Conservation (phyloP, 35 echinoderm and acorn worm genomes). For the Ptychodera flava region DNA sequence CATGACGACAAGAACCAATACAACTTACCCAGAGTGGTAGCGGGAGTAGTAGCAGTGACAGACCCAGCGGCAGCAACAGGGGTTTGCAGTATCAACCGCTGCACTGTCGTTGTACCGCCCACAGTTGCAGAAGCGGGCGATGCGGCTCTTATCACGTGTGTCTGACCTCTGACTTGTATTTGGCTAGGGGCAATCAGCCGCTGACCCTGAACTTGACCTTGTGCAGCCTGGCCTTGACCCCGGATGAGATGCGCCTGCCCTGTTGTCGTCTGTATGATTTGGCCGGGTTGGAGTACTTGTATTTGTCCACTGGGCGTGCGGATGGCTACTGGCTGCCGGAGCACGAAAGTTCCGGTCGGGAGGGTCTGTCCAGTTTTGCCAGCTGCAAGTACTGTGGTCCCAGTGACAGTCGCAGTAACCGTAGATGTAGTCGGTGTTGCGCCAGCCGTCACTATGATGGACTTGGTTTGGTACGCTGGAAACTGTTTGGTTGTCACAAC, state of each 20-base stretch:
- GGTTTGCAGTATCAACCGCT: slow-evolving; percentile 60
- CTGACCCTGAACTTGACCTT: background rate
- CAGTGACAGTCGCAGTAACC: background rate
- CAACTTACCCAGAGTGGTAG: background rate
- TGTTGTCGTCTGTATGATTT: slow-evolving; percentile 5
- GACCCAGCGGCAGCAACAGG: background rate
- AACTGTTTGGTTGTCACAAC: background rate
- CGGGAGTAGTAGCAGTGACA: background rate
- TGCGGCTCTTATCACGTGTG: slow-evolving; percentile 85
- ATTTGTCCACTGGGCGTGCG: background rate
- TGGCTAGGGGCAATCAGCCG: background rate
- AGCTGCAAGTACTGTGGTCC: background rate
- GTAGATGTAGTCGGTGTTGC: background rate
- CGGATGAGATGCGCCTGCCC: slow-evolving; percentile 3
- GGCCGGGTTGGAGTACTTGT: background rate
- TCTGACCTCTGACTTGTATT: slow-evolving; percentile 50
- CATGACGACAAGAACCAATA: too few species aligned
- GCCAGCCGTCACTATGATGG: background rate
- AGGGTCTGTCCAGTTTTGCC: background rate
- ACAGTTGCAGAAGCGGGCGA: slow-evolving; percentile 68
- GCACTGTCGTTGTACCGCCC: slow-evolving; percentile 68
- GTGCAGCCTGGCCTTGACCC: background rate
- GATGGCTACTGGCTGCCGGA: background rate
- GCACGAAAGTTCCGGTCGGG: background rate
- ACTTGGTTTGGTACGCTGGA: background rate